A percentile compares a stretch with the other conserved stretches of the same genome.
These are phyloP conservation scores for Phenganax stokvisi DNA, from an alignment of 92 coral and sea anemone species.

Conservation along the genomic window DNA sequence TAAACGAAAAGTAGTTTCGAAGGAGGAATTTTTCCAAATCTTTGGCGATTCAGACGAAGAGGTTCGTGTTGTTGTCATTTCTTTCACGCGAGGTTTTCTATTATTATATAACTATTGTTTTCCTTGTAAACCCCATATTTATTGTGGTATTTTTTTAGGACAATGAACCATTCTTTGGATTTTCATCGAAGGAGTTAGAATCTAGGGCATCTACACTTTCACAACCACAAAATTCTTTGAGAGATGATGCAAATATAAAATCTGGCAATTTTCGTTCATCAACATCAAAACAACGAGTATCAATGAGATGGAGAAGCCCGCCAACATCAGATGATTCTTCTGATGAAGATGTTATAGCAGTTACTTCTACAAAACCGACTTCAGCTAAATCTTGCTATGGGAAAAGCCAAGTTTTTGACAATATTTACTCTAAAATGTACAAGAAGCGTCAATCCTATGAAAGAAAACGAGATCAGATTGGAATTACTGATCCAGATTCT, in stretches of 20 bases:
- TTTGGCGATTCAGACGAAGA: conserved; percentile 99
- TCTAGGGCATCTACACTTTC: conserved; percentile 72
- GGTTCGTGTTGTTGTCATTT: conserved; percentile 61
- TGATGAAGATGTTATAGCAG: background rate
- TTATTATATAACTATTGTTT: conserved; percentile 18
- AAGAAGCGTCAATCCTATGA: conserved; percentile 90
- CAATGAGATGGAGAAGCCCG: background rate
- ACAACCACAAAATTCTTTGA: conserved; percentile 37
- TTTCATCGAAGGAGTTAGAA: conserved; percentile 88
- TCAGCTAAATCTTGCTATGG: conserved; percentile 17
- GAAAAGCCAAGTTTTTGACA: conserved; percentile 43
- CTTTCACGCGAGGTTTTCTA: conserved; percentile 58
- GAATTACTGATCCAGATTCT: conserved; percentile 28
- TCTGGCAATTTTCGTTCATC: conserved; percentile 34
- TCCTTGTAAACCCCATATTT: background rate
- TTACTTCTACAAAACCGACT: background rate
- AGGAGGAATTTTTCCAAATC: conserved; percentile 77
- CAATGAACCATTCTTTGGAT: conserved; percentile 87
- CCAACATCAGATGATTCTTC: conserved; percentile 14
- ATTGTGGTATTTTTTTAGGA: conserved; percentile 40
- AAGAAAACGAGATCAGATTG: conserved; percentile 61
- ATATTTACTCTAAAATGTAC: conserved; percentile 85
- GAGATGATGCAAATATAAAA: conserved; percentile 4
- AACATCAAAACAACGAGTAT: conserved; percentile 41
- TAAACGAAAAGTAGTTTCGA: conserved; percentile 58